phyloP scores from a whole-genome alignment of 1,140 invertebrate genomes.

The Ridgeia piscesae region DNA sequence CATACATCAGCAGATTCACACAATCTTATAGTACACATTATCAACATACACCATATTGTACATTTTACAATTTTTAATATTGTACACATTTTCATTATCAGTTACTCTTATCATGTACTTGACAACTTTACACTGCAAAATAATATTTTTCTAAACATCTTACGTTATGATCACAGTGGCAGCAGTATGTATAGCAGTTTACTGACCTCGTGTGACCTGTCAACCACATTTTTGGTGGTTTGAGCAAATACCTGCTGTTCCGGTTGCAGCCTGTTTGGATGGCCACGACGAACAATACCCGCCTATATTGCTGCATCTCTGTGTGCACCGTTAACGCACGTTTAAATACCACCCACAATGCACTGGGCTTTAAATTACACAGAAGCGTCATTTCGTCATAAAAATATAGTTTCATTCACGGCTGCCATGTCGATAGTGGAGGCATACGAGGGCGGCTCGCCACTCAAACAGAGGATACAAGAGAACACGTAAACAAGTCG shows the following conservation, averaged over 20 bases:
- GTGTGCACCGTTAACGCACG: neutral
- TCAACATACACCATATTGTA: conserved; percentile 6
- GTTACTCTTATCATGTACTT: neutral
- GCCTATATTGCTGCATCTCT: neutral
- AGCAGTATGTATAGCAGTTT: neutral
- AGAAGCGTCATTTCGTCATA: neutral
- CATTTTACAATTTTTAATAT: neutral
- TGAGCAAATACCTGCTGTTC: neutral
- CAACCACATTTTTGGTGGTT: neutral
- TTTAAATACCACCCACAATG: neutral
- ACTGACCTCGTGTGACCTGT: neutral
- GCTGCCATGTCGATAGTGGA: neutral
- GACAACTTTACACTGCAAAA: neutral
- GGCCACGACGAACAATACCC: neutral
- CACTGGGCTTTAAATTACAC: neutral
- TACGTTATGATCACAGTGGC: neutral
- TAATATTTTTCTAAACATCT: neutral
- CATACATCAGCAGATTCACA: neutral
- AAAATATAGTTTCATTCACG: conserved; percentile 6
- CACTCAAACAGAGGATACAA: neutral
- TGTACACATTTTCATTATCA: conserved; percentile 6
- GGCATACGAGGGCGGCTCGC: neutral
- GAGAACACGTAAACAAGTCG: neutral
- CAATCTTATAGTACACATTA: conserved; percentile 6
- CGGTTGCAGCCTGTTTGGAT: neutral